phyloP scores from a whole-genome alignment of 2,113 vertebrate genomes.

The Lepus americanus region DNA sequence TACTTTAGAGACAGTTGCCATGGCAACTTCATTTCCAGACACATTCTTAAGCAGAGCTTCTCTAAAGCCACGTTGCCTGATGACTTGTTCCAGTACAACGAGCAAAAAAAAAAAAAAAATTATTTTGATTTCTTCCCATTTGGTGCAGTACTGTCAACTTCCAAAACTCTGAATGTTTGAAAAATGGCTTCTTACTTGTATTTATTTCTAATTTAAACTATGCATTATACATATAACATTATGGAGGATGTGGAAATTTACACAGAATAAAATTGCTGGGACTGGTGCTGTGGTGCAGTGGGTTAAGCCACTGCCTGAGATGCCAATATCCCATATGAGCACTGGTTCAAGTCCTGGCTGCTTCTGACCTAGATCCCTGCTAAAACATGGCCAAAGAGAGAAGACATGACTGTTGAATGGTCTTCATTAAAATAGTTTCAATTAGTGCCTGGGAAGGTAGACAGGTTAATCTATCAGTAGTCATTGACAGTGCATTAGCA shows the following conservation, averaged over 20 bases:
- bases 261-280: not conserved
- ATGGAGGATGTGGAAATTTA: not conserved
- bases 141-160: not conserved
- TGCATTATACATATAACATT: conserved; percentile 14
- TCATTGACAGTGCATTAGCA: too few relatives aligned
- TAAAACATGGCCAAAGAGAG: not conserved
- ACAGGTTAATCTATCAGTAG: not conserved
- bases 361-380: too few relatives aligned
- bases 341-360: too few relatives aligned
- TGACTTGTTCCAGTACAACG: not conserved
- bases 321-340: too few relatives aligned
- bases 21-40: conserved; percentile 65
- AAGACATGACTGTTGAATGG: not conserved
- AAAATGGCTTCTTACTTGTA: not conserved
- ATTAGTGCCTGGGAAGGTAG: not conserved
- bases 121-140: not conserved
- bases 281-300: too few relatives aligned
- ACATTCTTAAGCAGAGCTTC: not conserved
- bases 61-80: conserved; percentile 42
- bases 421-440: not conserved
- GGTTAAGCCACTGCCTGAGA: too few relatives aligned
- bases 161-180: conserved; percentile 17
- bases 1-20: conserved; percentile 64
- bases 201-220: conserved; percentile 20
- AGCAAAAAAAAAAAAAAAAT: not conserved